A percentile compares a stretch with the other conserved stretches of the same genome.
phyloP scores from a whole-genome alignment of 2,888 invertebrate genomes.

The Tricholauxania praeusta region DNA sequence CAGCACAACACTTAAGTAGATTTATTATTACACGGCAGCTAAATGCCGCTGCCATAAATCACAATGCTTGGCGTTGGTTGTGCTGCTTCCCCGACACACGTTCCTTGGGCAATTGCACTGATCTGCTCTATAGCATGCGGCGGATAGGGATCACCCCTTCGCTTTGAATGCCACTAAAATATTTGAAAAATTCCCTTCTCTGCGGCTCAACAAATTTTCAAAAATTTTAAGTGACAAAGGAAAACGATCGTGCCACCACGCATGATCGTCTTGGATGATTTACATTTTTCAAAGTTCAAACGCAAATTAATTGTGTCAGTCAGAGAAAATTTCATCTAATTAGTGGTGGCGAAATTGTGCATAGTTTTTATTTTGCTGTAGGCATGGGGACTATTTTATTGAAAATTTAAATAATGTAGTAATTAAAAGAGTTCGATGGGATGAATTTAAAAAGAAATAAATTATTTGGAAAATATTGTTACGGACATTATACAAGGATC shows the following conservation, averaged over 20 bases:
- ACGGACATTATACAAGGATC: too few relatives aligned
- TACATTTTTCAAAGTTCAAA: slow-evolving; percentile 37
- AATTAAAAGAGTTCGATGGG: neutral
- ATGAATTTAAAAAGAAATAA: neutral
- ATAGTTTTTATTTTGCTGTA: neutral
- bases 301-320: slow-evolving; percentile 60
- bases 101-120: neutral
- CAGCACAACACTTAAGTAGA: slow-evolving; percentile 48
- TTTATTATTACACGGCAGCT: slow-evolving; percentile 48
- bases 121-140: neutral
- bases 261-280: slow-evolving; percentile 38
- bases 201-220: slow-evolving; percentile 45
- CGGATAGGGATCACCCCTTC: neutral
- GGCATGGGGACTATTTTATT: slow-evolving; percentile 2
- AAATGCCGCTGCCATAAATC: slow-evolving; percentile 54
- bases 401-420: neutral
- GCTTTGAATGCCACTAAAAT: neutral
- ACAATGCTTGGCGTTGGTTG: slow-evolving; percentile 37
- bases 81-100: slow-evolving; percentile 25
- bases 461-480: neutral
- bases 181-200: slow-evolving; percentile 41
- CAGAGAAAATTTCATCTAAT: slow-evolving; percentile 60
- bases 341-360: slow-evolving; percentile 58
- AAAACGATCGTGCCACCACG: slow-evolving; percentile 28
- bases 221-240: slow-evolving; percentile 55